Evolutionary conservation across 2,888 invertebrate species (phyloP).

Genomic region (Caenorhabditis plicata): DNA sequence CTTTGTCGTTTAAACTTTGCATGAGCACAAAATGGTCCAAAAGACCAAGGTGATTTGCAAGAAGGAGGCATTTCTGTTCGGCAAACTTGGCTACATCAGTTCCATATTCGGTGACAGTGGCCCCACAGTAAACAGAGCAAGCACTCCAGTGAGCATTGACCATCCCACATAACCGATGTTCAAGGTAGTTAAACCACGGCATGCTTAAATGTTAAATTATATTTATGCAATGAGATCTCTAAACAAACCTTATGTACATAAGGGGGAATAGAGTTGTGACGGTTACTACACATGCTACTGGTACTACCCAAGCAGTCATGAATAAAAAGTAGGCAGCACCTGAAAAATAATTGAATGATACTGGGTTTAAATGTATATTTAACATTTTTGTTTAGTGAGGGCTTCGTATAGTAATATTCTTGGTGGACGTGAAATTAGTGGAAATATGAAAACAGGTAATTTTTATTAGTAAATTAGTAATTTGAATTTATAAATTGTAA

Average conservation of each 20-base stretch:
- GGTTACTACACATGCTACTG: constrained; percentile 55
- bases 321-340: constrained; percentile 56
- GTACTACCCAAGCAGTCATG: constrained; percentile 60
- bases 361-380: too few species aligned
- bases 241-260: constrained; percentile 46
- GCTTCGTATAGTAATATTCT: too few species aligned
- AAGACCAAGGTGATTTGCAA: constrained; percentile 62
- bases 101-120: constrained; percentile 58
- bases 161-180: constrained; percentile 56
- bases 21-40: constrained; percentile 62
- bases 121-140: constrained; percentile 50
- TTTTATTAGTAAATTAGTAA: too few species aligned
- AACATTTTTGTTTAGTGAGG: too few species aligned
- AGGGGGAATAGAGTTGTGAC: constrained; percentile 50
- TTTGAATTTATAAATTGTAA: too few species aligned
- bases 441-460: too few species aligned
- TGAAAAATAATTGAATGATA: constrained; percentile 14
- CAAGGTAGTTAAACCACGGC: constrained; percentile 50
- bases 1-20: constrained; percentile 57
- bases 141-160: constrained; percentile 64
- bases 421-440: too few species aligned
- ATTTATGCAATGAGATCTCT: not conserved
- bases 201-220: constrained; percentile 37
- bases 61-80: constrained; percentile 50
- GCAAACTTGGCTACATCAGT: constrained; percentile 38